phyloP scores from a whole-genome alignment of 2,113 vertebrate genomes.

The Spea bombifrons region DNA sequence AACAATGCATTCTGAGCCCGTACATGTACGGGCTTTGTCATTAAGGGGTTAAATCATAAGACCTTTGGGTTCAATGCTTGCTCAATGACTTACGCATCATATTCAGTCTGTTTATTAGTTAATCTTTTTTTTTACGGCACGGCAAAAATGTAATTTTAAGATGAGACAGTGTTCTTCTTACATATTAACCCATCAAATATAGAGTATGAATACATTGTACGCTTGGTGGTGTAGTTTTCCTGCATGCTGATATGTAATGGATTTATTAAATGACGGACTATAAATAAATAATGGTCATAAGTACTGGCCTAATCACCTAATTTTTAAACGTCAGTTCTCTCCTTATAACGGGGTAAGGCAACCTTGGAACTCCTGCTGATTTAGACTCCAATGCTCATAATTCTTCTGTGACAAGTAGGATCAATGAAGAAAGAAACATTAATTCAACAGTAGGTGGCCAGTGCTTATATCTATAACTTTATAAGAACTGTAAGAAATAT shows the following conservation, averaged over 20 bases:
- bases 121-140: slow-evolving; percentile 44
- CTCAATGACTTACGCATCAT: slow-evolving; percentile 43
- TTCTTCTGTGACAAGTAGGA: no score
- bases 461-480: no score
- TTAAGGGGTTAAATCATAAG: slow-evolving; percentile 48
- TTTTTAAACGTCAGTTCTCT: no score
- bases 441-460: no score
- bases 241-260: neutral
- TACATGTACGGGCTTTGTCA: no score
- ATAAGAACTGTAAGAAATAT: no score
- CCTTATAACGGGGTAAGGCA: no score
- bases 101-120: slow-evolving; percentile 45
- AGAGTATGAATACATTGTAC: slow-evolving; percentile 24
- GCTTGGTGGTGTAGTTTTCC: neutral
- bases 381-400: no score
- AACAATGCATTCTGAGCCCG: no score
- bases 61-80: slow-evolving; percentile 46
- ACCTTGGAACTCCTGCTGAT: no score
- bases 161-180: slow-evolving; percentile 29
- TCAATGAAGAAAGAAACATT: no score
- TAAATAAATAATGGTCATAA: neutral
- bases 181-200: slow-evolving; percentile 30
- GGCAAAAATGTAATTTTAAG: slow-evolving; percentile 47
- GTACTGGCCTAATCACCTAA: neutral
- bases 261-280: neutral